Evolutionary conservation across 2,113 vertebrate genomes (phyloP).

Genomic region (Micronycteris hirsuta): DNA sequence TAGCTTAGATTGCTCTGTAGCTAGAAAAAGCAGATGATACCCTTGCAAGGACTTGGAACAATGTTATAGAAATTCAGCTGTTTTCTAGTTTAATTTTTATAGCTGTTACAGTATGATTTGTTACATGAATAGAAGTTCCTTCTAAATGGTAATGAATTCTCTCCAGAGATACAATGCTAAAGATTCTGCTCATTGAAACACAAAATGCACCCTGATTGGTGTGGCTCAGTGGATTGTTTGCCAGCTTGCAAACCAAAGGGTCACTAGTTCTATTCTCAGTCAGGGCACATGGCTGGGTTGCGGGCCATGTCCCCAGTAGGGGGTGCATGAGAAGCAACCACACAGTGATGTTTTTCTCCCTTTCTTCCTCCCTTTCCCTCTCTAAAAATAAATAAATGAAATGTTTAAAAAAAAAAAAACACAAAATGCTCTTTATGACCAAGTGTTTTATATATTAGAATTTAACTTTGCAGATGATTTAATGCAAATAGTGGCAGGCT

Average conservation of each 20-base stretch:
- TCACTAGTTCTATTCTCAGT: no score
- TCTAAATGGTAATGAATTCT: neutral
- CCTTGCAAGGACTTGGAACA: neutral
- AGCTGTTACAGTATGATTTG: neutral
- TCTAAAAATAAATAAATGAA: no score
- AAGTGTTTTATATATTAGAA: neutral
- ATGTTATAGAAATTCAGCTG: neutral
- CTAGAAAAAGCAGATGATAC: neutral
- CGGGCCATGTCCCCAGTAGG: no score
- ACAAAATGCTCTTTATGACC: neutral
- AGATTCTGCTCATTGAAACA: neutral
- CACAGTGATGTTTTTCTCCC: no score
- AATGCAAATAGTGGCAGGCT: neutral
- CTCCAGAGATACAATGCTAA: neutral
- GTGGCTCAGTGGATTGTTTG: no score
- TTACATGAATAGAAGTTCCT: neutral
- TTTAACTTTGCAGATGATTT: neutral
- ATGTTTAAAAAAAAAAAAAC: no score
- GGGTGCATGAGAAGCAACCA: no score
- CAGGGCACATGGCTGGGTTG: no score
- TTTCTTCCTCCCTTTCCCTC: no score
- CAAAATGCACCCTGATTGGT: neutral
- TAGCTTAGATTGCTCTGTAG: slow-evolving; percentile 18
- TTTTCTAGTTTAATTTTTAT: neutral
- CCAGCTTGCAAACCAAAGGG: no score